Evolutionary conservation across 2,113 vertebrate species (phyloP).

Genomic region (Amphiprion percula): DNA sequence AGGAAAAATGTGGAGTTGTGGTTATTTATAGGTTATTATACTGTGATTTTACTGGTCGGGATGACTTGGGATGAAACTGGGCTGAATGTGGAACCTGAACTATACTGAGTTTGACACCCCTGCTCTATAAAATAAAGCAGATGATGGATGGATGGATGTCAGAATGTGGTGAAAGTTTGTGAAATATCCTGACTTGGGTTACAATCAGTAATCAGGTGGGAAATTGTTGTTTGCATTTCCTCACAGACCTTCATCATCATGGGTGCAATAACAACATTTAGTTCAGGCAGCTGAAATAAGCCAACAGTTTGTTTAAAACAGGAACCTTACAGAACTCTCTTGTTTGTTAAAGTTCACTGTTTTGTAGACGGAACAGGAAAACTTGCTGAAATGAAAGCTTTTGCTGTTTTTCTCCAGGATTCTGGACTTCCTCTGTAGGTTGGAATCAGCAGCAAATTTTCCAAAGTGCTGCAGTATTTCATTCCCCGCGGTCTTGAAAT

Average conservation of each 20-base stretch:
- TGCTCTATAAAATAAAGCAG: no score
- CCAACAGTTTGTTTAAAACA: no score
- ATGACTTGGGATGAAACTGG: no score
- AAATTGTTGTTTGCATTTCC: background rate
- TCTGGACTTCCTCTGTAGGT: background rate
- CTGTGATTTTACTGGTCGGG: no score
- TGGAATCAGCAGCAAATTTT: background rate
- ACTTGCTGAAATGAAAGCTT: background rate
- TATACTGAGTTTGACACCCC: no score
- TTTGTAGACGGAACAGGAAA: background rate
- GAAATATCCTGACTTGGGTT: background rate
- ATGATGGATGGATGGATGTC: no score
- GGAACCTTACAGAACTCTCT: background rate
- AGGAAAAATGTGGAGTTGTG: no score
- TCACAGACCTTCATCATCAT: background rate
- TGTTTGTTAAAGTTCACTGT: background rate
- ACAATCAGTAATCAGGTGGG: background rate
- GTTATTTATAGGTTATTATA: no score
- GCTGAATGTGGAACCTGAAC: no score
- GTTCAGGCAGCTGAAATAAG: background rate
- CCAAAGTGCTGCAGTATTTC: constrained; percentile 16
- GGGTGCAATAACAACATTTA: background rate
- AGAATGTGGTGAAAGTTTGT: no score
- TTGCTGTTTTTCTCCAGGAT: background rate
- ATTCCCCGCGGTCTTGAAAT: constrained; percentile 4